Evolutionary conservation across 2,888 invertebrate species (phyloP), one percentile per base, ranked within the genome.

Genomic region (Vanessa cardui): DNA sequence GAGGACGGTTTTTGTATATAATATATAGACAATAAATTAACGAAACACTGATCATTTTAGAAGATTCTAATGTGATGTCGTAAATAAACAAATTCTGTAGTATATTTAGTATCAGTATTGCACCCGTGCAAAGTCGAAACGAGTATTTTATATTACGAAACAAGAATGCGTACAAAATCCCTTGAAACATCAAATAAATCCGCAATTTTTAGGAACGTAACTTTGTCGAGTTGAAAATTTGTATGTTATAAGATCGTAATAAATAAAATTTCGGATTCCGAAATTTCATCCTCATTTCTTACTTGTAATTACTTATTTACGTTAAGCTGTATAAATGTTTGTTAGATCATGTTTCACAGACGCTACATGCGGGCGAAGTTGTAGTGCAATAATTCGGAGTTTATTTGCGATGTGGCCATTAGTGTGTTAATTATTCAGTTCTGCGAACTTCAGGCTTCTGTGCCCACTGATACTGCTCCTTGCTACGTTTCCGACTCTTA

Each of bases 391-490:
- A 89, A 89, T 90, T 89, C 78, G 80, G 83, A 87, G 86, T 89
- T 89, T 89, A 89, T 90, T 90, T 89, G 89, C 86, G 80, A 85
- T 86, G 81, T 82, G 84, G 82, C 90, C 86, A 89, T 91, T 90
- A 91, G 83, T 77, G 80, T 81, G 86, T 89, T 86, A 90, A 90
- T 91, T 90, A 91, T 90, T 88, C 86, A 89, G 83, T 73, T 54
- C 62, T 49, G 56, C 59, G 63, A 69, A 70, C 64, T 69, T 75
- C 74, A 63, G 73, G 66, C 72, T 65, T 72, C 77, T 76, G 79
- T 81, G 78, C 80, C 66, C 67, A 66, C 72, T 73, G 73, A 73
- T 77, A 73, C 68, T 68, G 72, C 68, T 64, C 61, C 64, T 67
- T 68, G 20, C 65, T 65, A 47, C 64, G 47, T 68, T 52, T 58